A percentile compares a stretch with the other conserved stretches of the same genome.
Conservation (phyloP, 2,113 vertebrate genomes). For the Brevimyrus niger region DNA sequence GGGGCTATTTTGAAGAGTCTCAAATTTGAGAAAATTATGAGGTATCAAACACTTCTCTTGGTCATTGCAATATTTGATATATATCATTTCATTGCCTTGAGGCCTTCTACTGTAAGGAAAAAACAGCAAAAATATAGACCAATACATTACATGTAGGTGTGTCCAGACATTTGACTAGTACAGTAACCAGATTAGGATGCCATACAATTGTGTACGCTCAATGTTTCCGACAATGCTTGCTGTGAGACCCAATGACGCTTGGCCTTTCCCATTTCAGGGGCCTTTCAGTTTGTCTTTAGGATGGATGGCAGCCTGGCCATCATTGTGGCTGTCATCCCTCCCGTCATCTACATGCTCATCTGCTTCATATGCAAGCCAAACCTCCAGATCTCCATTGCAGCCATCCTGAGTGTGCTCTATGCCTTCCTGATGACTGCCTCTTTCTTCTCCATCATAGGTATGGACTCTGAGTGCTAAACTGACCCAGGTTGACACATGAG, state of each 20-base stretch:
- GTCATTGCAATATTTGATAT: not conserved
- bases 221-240: not conserved
- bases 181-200: not conserved
- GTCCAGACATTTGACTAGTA: not conserved
- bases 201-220: not conserved
- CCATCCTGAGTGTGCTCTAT: constrained; percentile 62
- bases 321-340: constrained; percentile 53
- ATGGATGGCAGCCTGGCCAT: constrained; percentile 52
- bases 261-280: constrained; percentile 46
- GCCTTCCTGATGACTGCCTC: constrained; percentile 71
- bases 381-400: constrained; percentile 61
- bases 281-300: constrained; percentile 63
- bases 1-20: not conserved
- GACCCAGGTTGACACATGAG: not conserved
- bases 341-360: constrained; percentile 57
- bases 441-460: constrained; percentile 66
- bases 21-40: not conserved
- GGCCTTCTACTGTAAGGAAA: not conserved
- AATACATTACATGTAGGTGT: not conserved
- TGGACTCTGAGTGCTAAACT: constrained; percentile 19
- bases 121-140: not conserved
- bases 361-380: constrained; percentile 58
- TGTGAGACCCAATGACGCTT: not conserved
- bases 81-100: not conserved
- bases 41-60: not conserved